A percentile compares a stretch with the other conserved stretches of the same genome.
Conservation (phyloP, 2,797 vertebrate species). For the Typhlichthys subterraneus region DNA sequence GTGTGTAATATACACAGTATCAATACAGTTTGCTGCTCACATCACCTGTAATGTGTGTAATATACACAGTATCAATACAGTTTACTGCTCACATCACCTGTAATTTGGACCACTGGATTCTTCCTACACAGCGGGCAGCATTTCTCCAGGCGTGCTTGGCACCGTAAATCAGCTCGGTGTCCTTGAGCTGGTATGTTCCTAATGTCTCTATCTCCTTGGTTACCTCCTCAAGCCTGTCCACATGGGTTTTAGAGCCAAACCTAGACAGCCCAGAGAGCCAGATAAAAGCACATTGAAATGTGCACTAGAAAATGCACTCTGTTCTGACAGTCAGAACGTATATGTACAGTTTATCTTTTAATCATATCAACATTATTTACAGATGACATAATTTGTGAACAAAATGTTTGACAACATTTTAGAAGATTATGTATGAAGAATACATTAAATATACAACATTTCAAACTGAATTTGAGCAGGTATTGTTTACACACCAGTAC, state of each 20-base stretch:
- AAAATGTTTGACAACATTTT: neutral
- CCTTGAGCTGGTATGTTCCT: slow-evolving; percentile 91
- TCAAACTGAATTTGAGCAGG: neutral
- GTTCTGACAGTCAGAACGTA: neutral
- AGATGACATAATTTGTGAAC: too few species aligned
- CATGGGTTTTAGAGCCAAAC: slow-evolving; percentile 91
- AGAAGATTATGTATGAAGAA: neutral
- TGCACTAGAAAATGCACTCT: neutral
- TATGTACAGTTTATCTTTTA: too few species aligned
- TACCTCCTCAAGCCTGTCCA: slow-evolving; percentile 91
- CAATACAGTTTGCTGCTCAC: too few species aligned
- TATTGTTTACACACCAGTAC: slow-evolving; percentile 50
- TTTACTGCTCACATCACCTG: slow-evolving; percentile 77
- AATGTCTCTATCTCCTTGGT: slow-evolving; percentile 90
- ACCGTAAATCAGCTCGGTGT: slow-evolving; percentile 95
- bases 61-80: neutral
- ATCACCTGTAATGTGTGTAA: neutral
- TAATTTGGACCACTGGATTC: slow-evolving; percentile 99
- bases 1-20: slow-evolving; percentile 3
- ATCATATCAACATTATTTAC: too few species aligned
- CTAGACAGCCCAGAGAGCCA: slow-evolving; percentile 59
- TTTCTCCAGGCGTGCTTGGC: slow-evolving; percentile 98
- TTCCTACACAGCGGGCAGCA: slow-evolving; percentile 91
- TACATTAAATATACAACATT: neutral
- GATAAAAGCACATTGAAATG: neutral